Base-by-base conservation (phyloP, 2,797 vertebrate species). In the Aerospiza tachiro region DNA sequence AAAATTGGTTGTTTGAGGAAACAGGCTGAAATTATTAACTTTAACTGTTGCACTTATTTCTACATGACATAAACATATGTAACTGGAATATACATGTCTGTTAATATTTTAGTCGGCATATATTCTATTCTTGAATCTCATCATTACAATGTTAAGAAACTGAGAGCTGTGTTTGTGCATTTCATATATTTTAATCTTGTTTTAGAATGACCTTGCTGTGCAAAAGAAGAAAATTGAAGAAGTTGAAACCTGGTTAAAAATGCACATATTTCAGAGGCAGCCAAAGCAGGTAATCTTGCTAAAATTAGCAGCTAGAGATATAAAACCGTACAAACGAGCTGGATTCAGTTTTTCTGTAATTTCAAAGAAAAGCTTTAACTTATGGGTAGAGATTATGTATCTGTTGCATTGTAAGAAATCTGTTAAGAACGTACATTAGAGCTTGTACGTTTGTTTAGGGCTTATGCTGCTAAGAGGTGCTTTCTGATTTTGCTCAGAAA, bases 171-270 rank as follows among this genome's bases (percentile, higher is more conserved):
- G 15, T 56, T 2, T 55, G 5, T 25, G 44, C 19, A 71, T 93
- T 84, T 90, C 44, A 70, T 44, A 2, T 77, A 38, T 86, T 94
- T 59, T 97, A 15, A 97, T 90, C 95, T 94, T 50, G 36, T 74
- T 96, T 79, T 90, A 99, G 99, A 98, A 88, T 75, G 99, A 99
- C 77, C 98, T 99, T 82, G 99, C 99, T 50, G 99, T 99, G 70
- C 99, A 99, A 97, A 99, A 99, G 97, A 99, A 99, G 98, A 99
- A 99, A 96, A 96, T 99, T 15, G 99, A 99, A 90, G 99, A 99
- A 97, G 99, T 99, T 93, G 99, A 99, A 98, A 97, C 95, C 77
- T 99, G 99, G 99, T 95, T 99, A 84, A 99, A 97, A 97, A 38
- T 15, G 19, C 97, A 99, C 65, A 40, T 98, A 44, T 97, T 97